These are phyloP conservation scores for Cyprinus carpio DNA, from an alignment of 2,113 vertebrate species.

Conservation along the genomic window DNA sequence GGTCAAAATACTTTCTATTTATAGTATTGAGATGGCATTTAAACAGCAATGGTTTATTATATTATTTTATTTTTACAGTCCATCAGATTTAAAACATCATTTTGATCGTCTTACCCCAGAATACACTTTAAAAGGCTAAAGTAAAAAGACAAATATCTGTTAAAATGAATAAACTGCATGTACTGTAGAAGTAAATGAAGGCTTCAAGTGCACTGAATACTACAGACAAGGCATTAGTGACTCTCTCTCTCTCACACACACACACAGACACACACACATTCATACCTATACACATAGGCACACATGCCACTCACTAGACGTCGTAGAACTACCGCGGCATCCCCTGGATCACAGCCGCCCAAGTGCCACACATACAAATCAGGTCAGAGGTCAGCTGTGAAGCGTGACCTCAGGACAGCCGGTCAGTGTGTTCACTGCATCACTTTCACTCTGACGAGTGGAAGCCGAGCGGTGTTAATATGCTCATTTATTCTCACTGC, in stretches of 20 bases:
- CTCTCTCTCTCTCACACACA: neutral
- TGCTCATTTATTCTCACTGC: conserved; percentile 14
- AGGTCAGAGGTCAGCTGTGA: conserved; percentile 38
- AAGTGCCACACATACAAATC: conserved; percentile 32
- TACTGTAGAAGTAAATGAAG: neutral
- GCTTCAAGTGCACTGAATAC: neutral
- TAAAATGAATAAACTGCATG: neutral
- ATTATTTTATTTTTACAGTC: neutral
- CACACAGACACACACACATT: neutral
- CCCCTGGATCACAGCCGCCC: neutral
- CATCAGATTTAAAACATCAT: neutral
- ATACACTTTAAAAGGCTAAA: neutral
- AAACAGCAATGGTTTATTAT: neutral
- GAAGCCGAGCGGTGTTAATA: neutral
- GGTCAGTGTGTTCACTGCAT: neutral
- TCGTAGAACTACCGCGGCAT: neutral
- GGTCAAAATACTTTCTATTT: neutral
- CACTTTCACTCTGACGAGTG: neutral
- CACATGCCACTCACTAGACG: neutral
- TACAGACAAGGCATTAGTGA: neutral
- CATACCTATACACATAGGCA: neutral
- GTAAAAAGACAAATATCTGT: neutral
- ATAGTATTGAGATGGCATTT: neutral
- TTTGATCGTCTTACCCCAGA: neutral
- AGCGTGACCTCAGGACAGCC: conserved; percentile 17